Conservation (phyloP, 1,140 invertebrate genomes). For the Brachionus koreanus region DNA sequence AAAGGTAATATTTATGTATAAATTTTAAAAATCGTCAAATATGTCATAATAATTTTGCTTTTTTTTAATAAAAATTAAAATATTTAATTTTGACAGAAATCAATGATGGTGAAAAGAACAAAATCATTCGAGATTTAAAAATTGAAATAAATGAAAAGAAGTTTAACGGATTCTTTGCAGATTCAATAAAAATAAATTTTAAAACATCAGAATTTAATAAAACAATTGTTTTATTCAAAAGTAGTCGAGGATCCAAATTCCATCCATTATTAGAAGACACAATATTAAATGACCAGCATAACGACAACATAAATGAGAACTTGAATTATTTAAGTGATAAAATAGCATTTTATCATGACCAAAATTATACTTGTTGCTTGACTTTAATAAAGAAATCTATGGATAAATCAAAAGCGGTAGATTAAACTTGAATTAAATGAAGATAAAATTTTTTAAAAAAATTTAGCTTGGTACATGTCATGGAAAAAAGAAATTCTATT, state of each 20-base stretch:
- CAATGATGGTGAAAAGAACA: not conserved
- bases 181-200: not conserved
- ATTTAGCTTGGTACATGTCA: slow-evolving; percentile 10
- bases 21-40: no score
- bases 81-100: not conserved
- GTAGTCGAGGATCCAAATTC: no score
- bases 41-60: no score
- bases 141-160: not conserved
- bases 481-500: not conserved
- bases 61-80: no score
- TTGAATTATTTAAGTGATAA: not conserved
- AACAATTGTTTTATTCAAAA: not conserved
- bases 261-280: not conserved
- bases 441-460: not conserved
- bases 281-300: not conserved
- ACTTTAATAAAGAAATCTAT: not conserved
- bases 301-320: not conserved
- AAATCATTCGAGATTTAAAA: not conserved
- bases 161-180: not conserved
- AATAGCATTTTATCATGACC: not conserved
- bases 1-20: not conserved
- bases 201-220: not conserved
- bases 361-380: not conserved
- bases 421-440: not conserved
- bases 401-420: not conserved